Evolutionary conservation across 2,797 vertebrate genomes (phyloP).

Genomic region (Neosilurus mollespiculum): DNA sequence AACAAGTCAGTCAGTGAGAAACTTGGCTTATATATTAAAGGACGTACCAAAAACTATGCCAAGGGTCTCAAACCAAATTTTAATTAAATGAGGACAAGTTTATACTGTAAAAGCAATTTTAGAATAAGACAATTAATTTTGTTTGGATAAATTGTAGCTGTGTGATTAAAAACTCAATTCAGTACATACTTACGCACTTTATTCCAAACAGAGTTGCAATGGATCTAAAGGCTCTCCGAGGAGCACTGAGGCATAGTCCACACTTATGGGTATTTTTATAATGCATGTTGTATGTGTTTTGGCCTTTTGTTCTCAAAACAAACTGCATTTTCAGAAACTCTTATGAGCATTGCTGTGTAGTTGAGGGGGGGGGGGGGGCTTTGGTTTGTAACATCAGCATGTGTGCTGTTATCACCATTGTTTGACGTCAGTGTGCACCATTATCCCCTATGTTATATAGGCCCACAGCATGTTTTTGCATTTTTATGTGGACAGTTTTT

Average conservation of each 20-base stretch:
- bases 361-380: too few species aligned
- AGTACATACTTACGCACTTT: neutral
- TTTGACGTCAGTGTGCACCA: too few species aligned
- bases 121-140: neutral
- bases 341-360: too few species aligned
- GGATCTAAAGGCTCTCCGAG: neutral
- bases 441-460: too few species aligned
- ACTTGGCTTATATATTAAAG: neutral
- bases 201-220: neutral
- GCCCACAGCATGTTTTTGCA: too few species aligned
- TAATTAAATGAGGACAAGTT: neutral
- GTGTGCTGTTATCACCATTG: too few species aligned
- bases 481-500: too few species aligned
- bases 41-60: neutral
- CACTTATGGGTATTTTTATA: too few species aligned
- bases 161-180: neutral
- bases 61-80: neutral
- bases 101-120: neutral
- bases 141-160: neutral
- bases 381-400: too few species aligned
- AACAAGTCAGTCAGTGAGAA: conserved; percentile 14
- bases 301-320: too few species aligned
- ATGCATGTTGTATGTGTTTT: too few species aligned
- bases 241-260: neutral
- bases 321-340: too few species aligned